These are phyloP conservation scores for Varanus salvator DNA, from an alignment of 2,113 vertebrate species.

Conservation along the genomic window DNA sequence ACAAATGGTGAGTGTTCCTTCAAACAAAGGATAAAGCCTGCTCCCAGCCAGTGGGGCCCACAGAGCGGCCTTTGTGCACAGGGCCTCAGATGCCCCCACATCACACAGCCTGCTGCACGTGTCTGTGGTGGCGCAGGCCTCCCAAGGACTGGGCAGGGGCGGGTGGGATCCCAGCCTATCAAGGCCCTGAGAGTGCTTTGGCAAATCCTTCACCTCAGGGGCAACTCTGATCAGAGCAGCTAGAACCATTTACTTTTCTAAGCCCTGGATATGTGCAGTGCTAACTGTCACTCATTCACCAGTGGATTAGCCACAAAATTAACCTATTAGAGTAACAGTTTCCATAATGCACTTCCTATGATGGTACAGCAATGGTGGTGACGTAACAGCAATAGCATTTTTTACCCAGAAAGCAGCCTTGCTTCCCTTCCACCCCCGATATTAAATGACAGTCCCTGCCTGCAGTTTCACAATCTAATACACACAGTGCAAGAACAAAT, in stretches of 20 bases:
- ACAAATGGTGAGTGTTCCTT: slow-evolving; percentile 37
- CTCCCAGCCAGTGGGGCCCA: slow-evolving; percentile 37
- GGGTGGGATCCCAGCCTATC: background rate
- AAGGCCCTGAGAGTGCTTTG: background rate
- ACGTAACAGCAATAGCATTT: background rate
- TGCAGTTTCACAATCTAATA: background rate
- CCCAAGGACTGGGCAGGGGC: background rate
- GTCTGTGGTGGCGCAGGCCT: background rate
- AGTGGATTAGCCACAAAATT: background rate
- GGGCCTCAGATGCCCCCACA: slow-evolving; percentile 34
- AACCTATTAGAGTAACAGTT: background rate
- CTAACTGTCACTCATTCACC: background rate
- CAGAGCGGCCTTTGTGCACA: slow-evolving; percentile 32
- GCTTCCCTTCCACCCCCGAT: background rate
- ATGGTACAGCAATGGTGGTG: background rate
- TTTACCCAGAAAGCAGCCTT: background rate
- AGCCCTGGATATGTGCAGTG: background rate
- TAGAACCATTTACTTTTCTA: background rate
- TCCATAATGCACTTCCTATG: background rate
- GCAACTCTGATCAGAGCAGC: too few species aligned
- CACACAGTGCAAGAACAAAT: background rate
- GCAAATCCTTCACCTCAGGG: background rate
- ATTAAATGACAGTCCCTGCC: background rate
- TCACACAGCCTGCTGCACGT: background rate
- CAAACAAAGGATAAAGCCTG: slow-evolving; percentile 37